A percentile compares a stretch with the other conserved stretches of the same genome.
Conservation (phyloP, 2,888 invertebrate genomes). For the Nomada fucata region DNA sequence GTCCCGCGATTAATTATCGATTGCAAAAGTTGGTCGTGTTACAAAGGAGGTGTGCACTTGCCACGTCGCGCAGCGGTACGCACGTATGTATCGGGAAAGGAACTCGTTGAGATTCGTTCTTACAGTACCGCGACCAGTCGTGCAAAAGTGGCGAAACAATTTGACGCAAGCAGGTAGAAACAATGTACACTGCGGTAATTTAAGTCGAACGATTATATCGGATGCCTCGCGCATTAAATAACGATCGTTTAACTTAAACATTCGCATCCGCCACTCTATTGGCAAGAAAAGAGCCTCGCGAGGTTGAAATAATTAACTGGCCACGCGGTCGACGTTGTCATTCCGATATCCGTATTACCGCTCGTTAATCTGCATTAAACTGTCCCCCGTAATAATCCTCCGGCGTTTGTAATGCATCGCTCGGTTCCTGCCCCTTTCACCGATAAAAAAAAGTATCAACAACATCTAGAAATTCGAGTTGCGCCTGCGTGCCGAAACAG, state of each 20-base stretch:
- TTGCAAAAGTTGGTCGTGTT: no score
- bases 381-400: conserved; percentile 40
- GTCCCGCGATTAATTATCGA: not conserved
- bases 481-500: conserved; percentile 59
- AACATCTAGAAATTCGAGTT: conserved; percentile 63
- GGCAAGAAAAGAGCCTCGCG: not conserved
- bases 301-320: not conserved
- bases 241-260: not conserved
- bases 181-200: no score
- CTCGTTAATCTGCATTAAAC: conserved; percentile 4
- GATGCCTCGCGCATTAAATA: not conserved
- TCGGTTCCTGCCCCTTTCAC: conserved; percentile 6
- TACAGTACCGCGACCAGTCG: no score
- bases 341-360: not conserved
- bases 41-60: no score
- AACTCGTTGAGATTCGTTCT: no score
- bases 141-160: not conserved
- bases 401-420: conserved; percentile 41
- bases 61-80: no score
- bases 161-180: not conserved
- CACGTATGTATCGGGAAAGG: no score
- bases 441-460: conserved; percentile 32
- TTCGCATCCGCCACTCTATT: not conserved
- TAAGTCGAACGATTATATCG: not conserved
- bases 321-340: conserved; percentile 1